Evolutionary conservation across 2,797 vertebrate species (phyloP), one percentile per base, ranked within the genome.

Genomic region (Cryptoblepharus egeriae): DNA sequence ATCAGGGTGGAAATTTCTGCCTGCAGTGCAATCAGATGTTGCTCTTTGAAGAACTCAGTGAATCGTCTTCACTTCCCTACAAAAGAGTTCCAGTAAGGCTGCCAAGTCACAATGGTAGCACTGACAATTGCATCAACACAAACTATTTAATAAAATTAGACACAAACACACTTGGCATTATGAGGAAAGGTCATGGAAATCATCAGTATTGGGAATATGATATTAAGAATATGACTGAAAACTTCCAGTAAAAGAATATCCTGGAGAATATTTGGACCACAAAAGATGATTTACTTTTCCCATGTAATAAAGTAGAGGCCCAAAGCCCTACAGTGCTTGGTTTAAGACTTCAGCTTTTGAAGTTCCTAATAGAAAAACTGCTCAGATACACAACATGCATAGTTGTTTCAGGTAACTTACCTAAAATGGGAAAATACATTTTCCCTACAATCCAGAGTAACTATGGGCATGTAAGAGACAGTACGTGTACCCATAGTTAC

Each of bases 161-260:
- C 88, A 91, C 85, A 85, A 87, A 80, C 82, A 68, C 83, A 90
- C 78, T 70, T 86, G 92, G 93, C 92, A 93, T 93, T 93, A 91
- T 91, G 84, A 39, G 83, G 79, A 90, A 93, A 95, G 91, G 89
- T 94, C 93, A 90, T 75, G 87, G 83, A 93, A 93, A 93, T 89
- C 88, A 87, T 93, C 94, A 89, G 22, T 92, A 91, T 90, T 94
- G 90, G 1, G 45, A 83, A 89, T 77, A 86, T 85, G 89, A 92
- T 83, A 85, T 82, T 91, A 93, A 92, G 92, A 93, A 92, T 35
- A 75, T 73, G 91, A 82, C 85, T 94, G 88, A 86, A 94, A 93
- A 91, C 89, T 95, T 96, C 94, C 95, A 95, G 94, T 93, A 95
- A 96, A 86, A 92, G 88, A 87, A 90, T 94, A 90, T 95, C 91